Conservation (phyloP, 2,797 vertebrate species). For the Huso huso region DNA sequence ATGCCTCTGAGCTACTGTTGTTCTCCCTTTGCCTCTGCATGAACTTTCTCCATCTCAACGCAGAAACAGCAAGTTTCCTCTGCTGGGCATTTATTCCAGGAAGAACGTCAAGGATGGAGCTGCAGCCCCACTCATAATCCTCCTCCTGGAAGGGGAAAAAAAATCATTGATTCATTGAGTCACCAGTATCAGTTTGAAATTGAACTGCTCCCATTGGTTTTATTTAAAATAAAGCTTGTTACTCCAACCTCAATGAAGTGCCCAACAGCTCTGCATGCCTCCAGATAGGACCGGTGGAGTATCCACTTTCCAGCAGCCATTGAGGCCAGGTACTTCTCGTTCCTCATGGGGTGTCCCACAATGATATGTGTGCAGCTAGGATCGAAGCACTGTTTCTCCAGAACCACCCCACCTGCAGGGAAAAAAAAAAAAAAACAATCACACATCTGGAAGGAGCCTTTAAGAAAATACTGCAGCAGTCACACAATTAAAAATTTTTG, state of each 20-base stretch:
- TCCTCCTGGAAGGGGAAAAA: conserved; percentile 69
- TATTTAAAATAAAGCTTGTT: background rate
- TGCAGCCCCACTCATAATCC: conserved; percentile 91
- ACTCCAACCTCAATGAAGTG: conserved; percentile 70
- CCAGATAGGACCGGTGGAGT: conserved; percentile 90
- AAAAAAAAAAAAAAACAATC: background rate
- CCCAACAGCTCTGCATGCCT: conserved; percentile 73
- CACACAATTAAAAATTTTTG: background rate
- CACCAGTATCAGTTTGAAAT: too few species aligned
- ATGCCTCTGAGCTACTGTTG: too few species aligned
- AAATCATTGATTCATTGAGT: background rate
- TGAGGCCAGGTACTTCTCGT: conserved; percentile 91
- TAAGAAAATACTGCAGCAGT: too few species aligned
- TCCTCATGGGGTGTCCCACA: conserved; percentile 87
- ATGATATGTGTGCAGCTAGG: conserved; percentile 89
- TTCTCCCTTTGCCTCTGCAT: conserved; percentile 55
- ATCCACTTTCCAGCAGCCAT: conserved; percentile 98
- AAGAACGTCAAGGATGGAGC: conserved; percentile 74
- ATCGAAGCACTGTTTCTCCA: conserved; percentile 93
- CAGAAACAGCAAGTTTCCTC: conserved; percentile 77
- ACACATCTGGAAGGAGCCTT: too few species aligned
- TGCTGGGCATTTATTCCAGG: conserved; percentile 78
- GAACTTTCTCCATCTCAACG: conserved; percentile 85
- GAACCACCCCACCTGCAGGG: conserved; percentile 70
- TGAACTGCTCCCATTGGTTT: background rate